Conservation (phyloP, 2,113 vertebrate genomes). For the Canis aureus region DNA sequence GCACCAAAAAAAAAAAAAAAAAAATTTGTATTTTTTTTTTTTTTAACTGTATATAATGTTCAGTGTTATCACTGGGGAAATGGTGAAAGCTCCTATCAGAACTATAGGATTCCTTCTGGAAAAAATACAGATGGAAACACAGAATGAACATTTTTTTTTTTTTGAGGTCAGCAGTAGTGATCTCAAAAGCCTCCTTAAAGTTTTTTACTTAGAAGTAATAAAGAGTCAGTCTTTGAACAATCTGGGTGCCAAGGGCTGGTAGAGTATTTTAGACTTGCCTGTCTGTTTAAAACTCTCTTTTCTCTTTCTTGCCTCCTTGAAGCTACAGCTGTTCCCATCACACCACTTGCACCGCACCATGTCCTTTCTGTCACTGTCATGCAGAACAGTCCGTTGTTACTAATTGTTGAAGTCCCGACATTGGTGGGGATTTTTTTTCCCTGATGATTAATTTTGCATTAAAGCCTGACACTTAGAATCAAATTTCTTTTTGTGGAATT, state of each 20-base stretch:
- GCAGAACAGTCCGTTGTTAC: background rate
- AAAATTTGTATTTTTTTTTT: constrained; percentile 21
- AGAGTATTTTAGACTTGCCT: constrained; percentile 26
- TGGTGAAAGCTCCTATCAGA: constrained; percentile 4
- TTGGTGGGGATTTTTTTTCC: background rate
- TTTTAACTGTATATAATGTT: constrained; percentile 63
- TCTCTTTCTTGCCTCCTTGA: background rate
- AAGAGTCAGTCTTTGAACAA: constrained; percentile 10
- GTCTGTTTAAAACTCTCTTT: background rate
- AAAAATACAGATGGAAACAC: constrained; percentile 35
- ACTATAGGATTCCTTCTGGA: constrained; percentile 10
- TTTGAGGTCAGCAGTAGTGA: constrained; percentile 34
- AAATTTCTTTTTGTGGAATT: constrained; percentile 47
- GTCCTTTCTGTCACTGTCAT: background rate
- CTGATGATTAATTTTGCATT: constrained; percentile 51
- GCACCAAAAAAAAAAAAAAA: background rate
- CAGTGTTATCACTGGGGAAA: constrained; percentile 42
- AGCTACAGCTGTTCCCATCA: background rate
- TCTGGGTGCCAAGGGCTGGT: background rate
- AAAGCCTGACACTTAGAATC: constrained; percentile 62
- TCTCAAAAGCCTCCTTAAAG: background rate
- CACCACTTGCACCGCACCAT: background rate
- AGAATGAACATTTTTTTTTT: background rate
- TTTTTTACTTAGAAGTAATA: constrained; percentile 7
- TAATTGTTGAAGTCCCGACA: background rate